Evolutionary conservation across 2,888 invertebrate species (phyloP).

Genomic region (Heliconius ethilla): DNA sequence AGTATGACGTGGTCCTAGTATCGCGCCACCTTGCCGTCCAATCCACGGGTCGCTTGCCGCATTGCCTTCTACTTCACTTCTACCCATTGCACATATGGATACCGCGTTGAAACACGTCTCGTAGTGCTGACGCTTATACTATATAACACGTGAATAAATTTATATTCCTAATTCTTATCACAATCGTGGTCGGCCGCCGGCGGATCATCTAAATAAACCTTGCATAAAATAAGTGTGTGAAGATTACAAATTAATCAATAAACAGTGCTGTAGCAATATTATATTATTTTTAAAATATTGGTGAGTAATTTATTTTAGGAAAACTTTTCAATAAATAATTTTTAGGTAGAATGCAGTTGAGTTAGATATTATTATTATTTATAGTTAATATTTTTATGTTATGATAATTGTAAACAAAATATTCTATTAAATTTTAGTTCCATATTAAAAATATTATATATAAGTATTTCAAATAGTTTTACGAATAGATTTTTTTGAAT

Average conservation of each 20-base stretch:
- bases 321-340: neutral
- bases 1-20: conserved; percentile 70
- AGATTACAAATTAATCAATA: neutral
- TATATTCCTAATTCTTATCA: conserved; percentile 4
- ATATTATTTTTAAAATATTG: conserved; percentile 5
- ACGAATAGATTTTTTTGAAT: neutral
- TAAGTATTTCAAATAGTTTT: neutral
- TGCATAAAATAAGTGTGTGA: conserved; percentile 20
- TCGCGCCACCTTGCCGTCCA: conserved; percentile 75
- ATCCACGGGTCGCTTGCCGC: conserved; percentile 53
- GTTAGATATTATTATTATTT: neutral
- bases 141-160: conserved; percentile 28
- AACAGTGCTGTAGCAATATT: neutral
- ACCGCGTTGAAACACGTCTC: conserved; percentile 28
- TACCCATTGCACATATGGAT: conserved; percentile 27
- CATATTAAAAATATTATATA: neutral
- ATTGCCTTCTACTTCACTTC: conserved; percentile 45
- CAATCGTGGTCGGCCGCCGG: neutral
- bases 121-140: conserved; percentile 2
- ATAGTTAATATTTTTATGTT: neutral
- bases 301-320: conserved; percentile 7
- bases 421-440: neutral
- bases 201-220: conserved; percentile 18
- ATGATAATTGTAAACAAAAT: neutral
- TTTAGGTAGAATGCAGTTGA: neutral